phyloP scores from a whole-genome alignment of 2,888 invertebrate genomes.

The Amphipoea lucens region DNA sequence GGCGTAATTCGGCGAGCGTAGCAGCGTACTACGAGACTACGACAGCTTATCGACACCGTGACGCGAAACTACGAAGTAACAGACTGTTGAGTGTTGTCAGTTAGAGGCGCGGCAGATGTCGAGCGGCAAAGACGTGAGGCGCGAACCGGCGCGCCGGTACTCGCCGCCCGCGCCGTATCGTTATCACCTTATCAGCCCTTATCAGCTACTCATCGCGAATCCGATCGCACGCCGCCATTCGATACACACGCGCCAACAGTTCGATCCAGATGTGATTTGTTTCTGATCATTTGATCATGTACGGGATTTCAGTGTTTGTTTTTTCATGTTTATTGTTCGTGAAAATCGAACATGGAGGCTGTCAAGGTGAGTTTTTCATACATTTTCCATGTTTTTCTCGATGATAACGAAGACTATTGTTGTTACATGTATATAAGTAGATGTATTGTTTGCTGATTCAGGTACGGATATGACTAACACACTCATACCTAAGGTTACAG shows the following conservation, averaged over 20 bases:
- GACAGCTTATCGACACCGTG: conserved; percentile 28
- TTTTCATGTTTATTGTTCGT: conserved; percentile 75
- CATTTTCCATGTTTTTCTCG: conserved; percentile 42
- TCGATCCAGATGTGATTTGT: conserved; percentile 74
- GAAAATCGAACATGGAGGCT: conserved; percentile 75
- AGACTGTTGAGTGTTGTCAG: conserved; percentile 42
- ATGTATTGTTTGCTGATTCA: not conserved
- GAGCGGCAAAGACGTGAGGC: conserved; percentile 78
- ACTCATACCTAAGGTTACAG: not conserved
- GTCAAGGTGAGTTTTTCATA: conserved; percentile 81
- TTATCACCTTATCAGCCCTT: conserved; percentile 87
- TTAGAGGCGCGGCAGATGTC: conserved; percentile 84
- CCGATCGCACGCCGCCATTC: conserved; percentile 78
- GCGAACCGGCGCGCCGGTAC: conserved; percentile 73
- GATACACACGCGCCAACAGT: conserved; percentile 79
- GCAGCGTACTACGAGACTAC: conserved; percentile 26
- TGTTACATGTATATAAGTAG: too few relatives aligned
- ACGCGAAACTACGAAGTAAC: conserved; percentile 26
- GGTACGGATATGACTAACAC: conserved; percentile 26
- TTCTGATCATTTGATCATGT: conserved; percentile 77
- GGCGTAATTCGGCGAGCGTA: conserved; percentile 47
- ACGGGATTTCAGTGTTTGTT: conserved; percentile 75
- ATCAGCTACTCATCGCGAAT: conserved; percentile 88
- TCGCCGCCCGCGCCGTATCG: conserved; percentile 78
- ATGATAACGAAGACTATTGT: conserved; percentile 4